phyloP scores from a whole-genome alignment of 2,888 invertebrate species.

The Parnassius orleans region DNA sequence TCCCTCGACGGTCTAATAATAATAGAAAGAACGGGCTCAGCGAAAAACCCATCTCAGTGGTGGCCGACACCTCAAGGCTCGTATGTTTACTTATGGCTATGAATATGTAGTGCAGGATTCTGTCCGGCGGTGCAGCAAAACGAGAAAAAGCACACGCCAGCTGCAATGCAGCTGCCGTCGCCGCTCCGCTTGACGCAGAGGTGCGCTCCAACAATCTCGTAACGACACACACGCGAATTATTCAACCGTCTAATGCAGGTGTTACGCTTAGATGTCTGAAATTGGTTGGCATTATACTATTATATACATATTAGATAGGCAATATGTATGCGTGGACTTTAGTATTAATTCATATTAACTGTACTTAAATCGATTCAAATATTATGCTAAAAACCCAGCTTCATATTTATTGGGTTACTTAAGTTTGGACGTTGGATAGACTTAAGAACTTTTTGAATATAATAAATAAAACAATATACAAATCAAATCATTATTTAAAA shows the following conservation, averaged over 20 bases:
- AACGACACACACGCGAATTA: conserved; percentile 45
- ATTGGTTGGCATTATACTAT: conserved; percentile 24
- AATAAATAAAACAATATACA: too few species aligned
- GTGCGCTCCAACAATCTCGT: conserved; percentile 37
- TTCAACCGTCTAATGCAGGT: conserved; percentile 56
- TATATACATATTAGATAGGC: conserved; percentile 22
- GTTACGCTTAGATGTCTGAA: conserved; percentile 26
- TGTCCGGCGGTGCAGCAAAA: conserved; percentile 35
- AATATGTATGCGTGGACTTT: too few species aligned
- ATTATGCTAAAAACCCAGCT: too few species aligned
- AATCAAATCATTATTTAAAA: too few species aligned
- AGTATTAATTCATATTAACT: too few species aligned
- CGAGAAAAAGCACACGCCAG: conserved; percentile 38
- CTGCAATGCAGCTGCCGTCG: conserved; percentile 33
- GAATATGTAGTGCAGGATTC: conserved; percentile 38
- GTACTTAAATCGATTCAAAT: neutral
- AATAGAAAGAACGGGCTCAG: conserved; percentile 6
- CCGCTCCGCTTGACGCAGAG: conserved; percentile 27
- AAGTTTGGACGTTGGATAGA: too few species aligned
- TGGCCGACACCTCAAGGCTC: conserved; percentile 23
- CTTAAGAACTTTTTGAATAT: too few species aligned
- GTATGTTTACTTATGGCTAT: conserved; percentile 29
- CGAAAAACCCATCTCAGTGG: conserved; percentile 14
- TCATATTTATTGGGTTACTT: too few species aligned
- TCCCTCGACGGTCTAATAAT: too few species aligned